Percentiles rank a stretch among this genome's conserved stretches.
Evolutionary conservation across 2,888 invertebrate species (phyloP).

Genomic region (Ischnus inquisitorius): DNA sequence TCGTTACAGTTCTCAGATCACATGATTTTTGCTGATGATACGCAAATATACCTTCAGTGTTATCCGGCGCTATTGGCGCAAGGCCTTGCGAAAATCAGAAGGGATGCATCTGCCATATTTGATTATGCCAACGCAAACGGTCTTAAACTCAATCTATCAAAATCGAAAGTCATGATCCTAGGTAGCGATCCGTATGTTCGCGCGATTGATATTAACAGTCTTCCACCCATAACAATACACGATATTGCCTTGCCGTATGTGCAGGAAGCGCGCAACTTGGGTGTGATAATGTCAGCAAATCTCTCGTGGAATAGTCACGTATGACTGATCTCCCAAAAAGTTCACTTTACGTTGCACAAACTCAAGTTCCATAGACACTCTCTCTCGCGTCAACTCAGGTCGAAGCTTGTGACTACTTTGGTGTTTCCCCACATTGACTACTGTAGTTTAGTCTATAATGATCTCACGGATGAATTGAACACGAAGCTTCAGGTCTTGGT

Average conservation of each 20-base stretch:
- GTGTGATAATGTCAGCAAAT: background rate
- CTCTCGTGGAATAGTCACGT: constrained; percentile 35
- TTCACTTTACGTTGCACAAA: constrained; percentile 19
- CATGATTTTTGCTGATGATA: constrained; percentile 24
- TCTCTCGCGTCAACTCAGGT: background rate
- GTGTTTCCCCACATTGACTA: constrained; percentile 36
- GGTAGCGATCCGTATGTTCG: constrained; percentile 13
- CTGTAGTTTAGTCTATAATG: constrained; percentile 39
- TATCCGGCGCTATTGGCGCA: background rate
- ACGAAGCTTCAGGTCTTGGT: constrained; percentile 11
- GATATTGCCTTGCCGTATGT: constrained; percentile 8
- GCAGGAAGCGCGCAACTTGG: constrained; percentile 6
- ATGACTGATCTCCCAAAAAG: background rate
- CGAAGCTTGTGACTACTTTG: background rate
- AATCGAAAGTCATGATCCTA: background rate
- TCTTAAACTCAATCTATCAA: background rate
- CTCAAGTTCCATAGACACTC: constrained; percentile 9
- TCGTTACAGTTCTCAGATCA: background rate
- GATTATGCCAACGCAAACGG: background rate
- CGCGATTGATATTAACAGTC: background rate
- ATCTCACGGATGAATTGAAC: constrained; percentile 8
- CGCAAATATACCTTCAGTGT: background rate
- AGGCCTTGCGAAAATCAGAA: background rate
- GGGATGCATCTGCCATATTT: background rate
- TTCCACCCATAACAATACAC: background rate